Percentiles rank a stretch among this genome's conserved stretches.
Conservation (phyloP, 2,888 invertebrate species). For the Kuschelorhynchus macadamiae region DNA sequence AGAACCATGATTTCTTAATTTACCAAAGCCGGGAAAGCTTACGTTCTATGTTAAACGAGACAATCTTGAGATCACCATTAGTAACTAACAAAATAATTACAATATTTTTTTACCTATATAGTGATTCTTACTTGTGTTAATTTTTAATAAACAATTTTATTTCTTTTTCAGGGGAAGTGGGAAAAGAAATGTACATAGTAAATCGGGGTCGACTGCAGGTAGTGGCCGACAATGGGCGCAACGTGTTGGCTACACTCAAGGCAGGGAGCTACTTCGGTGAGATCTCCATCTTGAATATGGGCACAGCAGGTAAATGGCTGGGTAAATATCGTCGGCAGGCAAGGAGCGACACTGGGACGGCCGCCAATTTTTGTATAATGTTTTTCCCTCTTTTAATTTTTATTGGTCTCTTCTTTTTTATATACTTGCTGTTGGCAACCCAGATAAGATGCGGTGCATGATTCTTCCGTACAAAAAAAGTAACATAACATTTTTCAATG, state of each 20-base stretch:
- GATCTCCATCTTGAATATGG: slow-evolving; percentile 99
- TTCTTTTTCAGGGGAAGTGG: slow-evolving; percentile 88
- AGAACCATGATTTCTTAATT: no score
- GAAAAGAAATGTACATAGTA: slow-evolving; percentile 99
- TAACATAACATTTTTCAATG: no score
- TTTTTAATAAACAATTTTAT: no score
- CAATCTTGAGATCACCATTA: no score
- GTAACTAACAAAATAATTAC: no score
- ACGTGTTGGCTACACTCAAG: slow-evolving; percentile 96
- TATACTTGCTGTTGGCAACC: slow-evolving; percentile 43
- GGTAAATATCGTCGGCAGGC: slow-evolving; percentile 85
- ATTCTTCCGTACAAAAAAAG: slow-evolving; percentile 20
- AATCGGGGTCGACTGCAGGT: slow-evolving; percentile 96
- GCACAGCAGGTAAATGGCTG: slow-evolving; percentile 98
- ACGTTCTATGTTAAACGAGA: no score
- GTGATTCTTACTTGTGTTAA: no score
- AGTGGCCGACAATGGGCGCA: slow-evolving; percentile 95
- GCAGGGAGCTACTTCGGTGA: slow-evolving; percentile 99
- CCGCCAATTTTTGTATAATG: slow-evolving; percentile 38
- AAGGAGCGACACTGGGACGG: slow-evolving; percentile 47
- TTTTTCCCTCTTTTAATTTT: slow-evolving; percentile 30
- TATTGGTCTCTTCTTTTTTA: slow-evolving; percentile 16
- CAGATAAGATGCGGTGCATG: slow-evolving; percentile 36
- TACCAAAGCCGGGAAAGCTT: no score
- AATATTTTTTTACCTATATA: no score